Evolutionary conservation across 1,140 invertebrate genomes (phyloP).

Genomic region (Pemphigus obesinymphae): DNA sequence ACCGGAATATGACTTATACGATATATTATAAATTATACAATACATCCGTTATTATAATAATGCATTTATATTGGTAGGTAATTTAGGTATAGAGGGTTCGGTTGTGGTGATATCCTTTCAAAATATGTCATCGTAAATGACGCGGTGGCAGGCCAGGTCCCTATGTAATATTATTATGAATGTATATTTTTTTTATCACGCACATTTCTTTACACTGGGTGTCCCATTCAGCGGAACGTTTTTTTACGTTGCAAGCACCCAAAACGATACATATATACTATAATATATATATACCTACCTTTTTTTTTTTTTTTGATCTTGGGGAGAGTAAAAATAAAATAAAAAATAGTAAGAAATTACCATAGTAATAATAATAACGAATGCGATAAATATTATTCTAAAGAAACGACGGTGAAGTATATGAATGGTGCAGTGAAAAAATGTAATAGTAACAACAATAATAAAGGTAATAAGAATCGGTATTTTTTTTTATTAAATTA

Average conservation of each 20-base stretch:
- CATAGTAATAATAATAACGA: conserved; percentile 7
- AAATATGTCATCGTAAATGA: background rate
- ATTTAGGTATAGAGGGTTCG: too few relatives aligned
- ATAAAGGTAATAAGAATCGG: conserved; percentile 10
- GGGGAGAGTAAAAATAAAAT: background rate
- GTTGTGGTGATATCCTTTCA: too few relatives aligned
- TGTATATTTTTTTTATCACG: background rate
- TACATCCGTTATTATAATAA: too few relatives aligned
- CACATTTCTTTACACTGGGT: background rate
- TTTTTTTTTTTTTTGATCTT: background rate
- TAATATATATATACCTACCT: background rate
- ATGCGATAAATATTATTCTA: conserved; percentile 9
- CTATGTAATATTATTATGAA: background rate
- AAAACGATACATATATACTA: background rate
- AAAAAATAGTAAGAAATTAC: conserved; percentile 11
- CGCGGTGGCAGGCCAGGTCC: background rate
- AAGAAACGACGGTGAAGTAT: background rate
- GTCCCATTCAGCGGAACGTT: background rate
- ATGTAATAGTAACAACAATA: background rate
- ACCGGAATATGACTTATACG: too few relatives aligned
- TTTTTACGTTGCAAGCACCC: background rate
- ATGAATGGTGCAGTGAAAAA: background rate
- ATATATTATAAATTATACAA: too few relatives aligned
- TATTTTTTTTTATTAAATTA: conserved; percentile 7
- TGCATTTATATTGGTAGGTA: too few relatives aligned